phyloP scores from a whole-genome alignment of 2,888 invertebrate genomes.

The Cantharis nigra region DNA sequence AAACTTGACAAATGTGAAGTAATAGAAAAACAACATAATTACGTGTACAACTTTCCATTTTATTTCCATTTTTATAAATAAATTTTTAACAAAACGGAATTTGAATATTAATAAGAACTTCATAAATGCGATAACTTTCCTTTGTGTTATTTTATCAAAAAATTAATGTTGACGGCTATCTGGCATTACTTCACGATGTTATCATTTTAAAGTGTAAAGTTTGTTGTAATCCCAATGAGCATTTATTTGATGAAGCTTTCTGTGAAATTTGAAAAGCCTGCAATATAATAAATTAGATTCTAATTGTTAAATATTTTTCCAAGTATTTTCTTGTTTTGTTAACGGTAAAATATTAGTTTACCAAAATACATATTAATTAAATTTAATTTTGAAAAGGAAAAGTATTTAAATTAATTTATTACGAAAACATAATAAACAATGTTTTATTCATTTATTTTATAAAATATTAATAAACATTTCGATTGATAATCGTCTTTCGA shows the following conservation, averaged over 20 bases:
- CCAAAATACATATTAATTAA: not conserved
- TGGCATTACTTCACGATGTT: not conserved
- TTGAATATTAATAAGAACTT: not conserved
- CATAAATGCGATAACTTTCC: not conserved
- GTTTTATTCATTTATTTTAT: not conserved
- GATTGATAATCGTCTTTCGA: not conserved
- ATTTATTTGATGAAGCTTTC: not conserved
- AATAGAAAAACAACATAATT: not conserved
- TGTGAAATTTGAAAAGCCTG: not conserved
- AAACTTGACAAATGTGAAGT: not conserved
- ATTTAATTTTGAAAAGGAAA: not conserved
- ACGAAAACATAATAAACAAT: not conserved
- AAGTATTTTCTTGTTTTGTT: not conserved
- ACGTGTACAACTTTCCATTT: not conserved
- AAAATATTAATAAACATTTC: not conserved
- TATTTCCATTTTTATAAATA: not conserved
- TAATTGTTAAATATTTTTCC: not conserved
- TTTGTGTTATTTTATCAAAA: not conserved
- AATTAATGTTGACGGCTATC: not conserved
- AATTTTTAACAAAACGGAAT: not conserved
- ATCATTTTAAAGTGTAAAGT: not conserved
- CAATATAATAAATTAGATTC: not conserved
- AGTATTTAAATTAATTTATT: not conserved
- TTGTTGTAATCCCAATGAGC: not conserved
- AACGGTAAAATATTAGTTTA: not conserved